Evolutionary conservation across 2,888 invertebrate genomes (phyloP), one percentile per base, ranked within the genome.

Genomic region (Diarsia rubi): DNA sequence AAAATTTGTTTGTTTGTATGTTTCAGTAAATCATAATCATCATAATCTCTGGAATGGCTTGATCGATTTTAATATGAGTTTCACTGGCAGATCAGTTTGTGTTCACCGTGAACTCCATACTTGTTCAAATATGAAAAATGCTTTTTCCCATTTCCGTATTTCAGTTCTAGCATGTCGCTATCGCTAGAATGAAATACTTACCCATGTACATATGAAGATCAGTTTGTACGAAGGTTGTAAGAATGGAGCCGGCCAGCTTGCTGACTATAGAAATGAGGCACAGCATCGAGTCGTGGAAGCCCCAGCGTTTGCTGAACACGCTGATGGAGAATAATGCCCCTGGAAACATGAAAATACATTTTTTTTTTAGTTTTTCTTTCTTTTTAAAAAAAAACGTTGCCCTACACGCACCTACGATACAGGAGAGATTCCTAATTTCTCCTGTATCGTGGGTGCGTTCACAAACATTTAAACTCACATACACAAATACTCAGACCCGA

Each of bases 171-270:
- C n/a, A n/a, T 67, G 19, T 42, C 19, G 2, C 54, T 12, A 54
- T 21, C 1, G n/a, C 37, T 14, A 37, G 4, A 16, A 69, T 52
- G 3, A 52, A 16, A 42, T 62, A 84, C 91, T 88, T 91, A 95
- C 96, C 92, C 94, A 96, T 92, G 76, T 91, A 96, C 95, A 96
- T 96, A 12, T 95, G 92, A 0, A 95, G 86, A 81, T 96, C 94
- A 1, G 92, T 95, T 27, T 87, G 88, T 1, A 96, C 95, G 69
- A 93, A 94, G 3, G 92, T 88, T 16, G 93, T 91, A 24, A 91
- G 88, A 0, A 95, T 62, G 6, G 95, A 95, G 0, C 96, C 96
- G 3, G 92, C 88, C 0, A 95, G 86, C 78, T 96, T 96, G 89
- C 96, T 96, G 68, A 88, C 73, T 9, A 94, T 88, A 1, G 96